Evolutionary conservation across 2,113 vertebrate species (phyloP).

Genomic region (Leptobrachium leishanense): DNA sequence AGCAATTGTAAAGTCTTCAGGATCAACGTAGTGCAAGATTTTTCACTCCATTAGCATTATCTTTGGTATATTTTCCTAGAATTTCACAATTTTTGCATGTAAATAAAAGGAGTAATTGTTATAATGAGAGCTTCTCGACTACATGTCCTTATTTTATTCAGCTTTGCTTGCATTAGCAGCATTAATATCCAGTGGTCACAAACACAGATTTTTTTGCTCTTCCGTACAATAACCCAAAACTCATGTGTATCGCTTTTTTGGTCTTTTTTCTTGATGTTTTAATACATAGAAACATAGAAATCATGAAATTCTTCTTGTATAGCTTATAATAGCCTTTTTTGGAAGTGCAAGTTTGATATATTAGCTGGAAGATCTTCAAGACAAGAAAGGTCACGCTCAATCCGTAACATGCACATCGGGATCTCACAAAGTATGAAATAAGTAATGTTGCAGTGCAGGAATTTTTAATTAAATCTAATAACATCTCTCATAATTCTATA

Average conservation of each 20-base stretch:
- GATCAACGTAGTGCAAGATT: background rate
- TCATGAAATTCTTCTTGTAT: background rate
- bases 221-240: background rate
- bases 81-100: background rate
- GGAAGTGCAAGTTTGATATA: background rate
- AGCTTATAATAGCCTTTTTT: background rate
- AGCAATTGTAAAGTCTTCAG: background rate
- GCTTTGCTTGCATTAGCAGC: background rate
- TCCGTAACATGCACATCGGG: background rate
- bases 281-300: background rate
- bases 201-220: background rate
- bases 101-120: background rate
- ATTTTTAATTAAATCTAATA: constrained; percentile 17
- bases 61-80: background rate
- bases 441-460: background rate
- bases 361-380: background rate
- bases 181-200: background rate
- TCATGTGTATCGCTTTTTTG: background rate
- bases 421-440: background rate
- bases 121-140: background rate
- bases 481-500: background rate
- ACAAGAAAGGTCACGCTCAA: background rate
- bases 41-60: constrained; percentile 9
- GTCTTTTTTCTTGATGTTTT: background rate
- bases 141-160: background rate